These are phyloP conservation scores for Tauraco hartlaubi DNA, from an alignment of 2,797 vertebrate genomes.

Conservation along the genomic window DNA sequence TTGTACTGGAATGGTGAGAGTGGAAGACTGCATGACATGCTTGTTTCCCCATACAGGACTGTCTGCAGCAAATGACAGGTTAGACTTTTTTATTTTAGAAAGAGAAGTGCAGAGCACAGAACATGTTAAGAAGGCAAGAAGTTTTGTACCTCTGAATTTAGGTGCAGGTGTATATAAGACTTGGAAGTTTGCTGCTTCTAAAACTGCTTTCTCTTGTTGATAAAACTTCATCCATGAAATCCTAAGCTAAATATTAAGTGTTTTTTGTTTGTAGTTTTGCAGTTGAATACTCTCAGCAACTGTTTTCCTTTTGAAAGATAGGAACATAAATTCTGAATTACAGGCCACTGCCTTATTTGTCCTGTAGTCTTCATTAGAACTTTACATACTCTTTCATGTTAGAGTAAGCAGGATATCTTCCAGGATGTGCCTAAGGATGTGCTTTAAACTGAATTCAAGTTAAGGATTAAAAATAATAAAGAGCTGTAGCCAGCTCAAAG, in stretches of 20 bases:
- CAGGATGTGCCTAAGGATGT: not conserved
- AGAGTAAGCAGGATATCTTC: not conserved
- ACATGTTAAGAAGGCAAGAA: not conserved
- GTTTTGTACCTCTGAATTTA: not conserved
- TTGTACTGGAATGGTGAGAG: fast-evolving
- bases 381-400: not conserved
- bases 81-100: not conserved
- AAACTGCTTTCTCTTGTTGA: not conserved
- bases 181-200: not conserved
- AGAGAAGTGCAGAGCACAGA: not conserved
- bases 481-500: not conserved
- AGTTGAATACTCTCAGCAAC: not conserved
- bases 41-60: not conserved
- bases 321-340: not conserved
- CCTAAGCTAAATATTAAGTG: not conserved
- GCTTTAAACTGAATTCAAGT: not conserved
- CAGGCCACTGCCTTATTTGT: not conserved
- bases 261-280: not conserved
- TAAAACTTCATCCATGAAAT: not conserved
- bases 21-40: fast-evolving
- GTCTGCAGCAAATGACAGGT: not conserved
- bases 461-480: not conserved
- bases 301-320: not conserved
- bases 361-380: not conserved
- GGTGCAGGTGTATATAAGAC: not conserved